Evolutionary conservation across 1,140 invertebrate genomes (phyloP).

Genomic region (Helicoverpa armigera): DNA sequence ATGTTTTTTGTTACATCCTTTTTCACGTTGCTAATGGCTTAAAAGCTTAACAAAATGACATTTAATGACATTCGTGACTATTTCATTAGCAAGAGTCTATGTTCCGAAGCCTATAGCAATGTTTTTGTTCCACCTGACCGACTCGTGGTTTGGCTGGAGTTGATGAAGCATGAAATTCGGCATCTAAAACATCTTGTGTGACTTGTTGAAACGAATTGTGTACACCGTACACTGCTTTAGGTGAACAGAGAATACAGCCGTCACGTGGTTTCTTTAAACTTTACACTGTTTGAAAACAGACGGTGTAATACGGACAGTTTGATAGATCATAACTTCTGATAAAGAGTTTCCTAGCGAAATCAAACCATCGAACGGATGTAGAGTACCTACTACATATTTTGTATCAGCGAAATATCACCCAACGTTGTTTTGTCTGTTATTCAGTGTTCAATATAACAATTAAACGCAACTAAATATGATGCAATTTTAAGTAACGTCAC

Average conservation of each 20-base stretch:
- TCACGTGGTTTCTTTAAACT: no score
- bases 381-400: no score
- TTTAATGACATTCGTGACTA: not conserved
- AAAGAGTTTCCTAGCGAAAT: no score
- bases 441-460: no score
- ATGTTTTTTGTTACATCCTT: not conserved
- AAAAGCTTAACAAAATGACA: not conserved
- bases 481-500: no score
- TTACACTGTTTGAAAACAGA: no score
- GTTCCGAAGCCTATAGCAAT: not conserved
- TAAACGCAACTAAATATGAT: no score
- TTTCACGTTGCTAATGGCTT: not conserved
- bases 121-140: not conserved
- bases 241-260: not conserved
- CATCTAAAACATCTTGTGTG: slow-evolving; percentile 27
- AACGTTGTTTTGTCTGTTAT: no score
- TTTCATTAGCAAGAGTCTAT: not conserved
- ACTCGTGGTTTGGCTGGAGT: not conserved
- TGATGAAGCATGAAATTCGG: slow-evolving; percentile 21
- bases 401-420: no score
- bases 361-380: no score
- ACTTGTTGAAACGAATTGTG: slow-evolving; percentile 9
- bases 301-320: no score
- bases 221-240: not conserved
- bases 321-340: no score